phyloP scores from a whole-genome alignment of 2,113 vertebrate species.

The pig (Sus scrofa) region T2T-Sscrofa CM000830.6:109962001-109962500 shows the following conservation, averaged over 20 bases:
- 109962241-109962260: not conserved
- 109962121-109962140: not conserved
- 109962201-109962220: slow-evolving; percentile 20
- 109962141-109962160: slow-evolving; percentile 53
- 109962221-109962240: slow-evolving; percentile 40
- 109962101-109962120: not conserved
- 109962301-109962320: not conserved
- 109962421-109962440: slow-evolving; percentile 72
- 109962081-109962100: not conserved
- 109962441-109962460: slow-evolving; percentile 78
- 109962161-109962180: slow-evolving; percentile 29
- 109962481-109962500: slow-evolving; percentile 74
- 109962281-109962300: not conserved
- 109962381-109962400: slow-evolving; percentile 49
- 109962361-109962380: slow-evolving; percentile 47
- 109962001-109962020: slow-evolving; percentile 76
- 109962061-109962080: not conserved
- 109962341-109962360: slow-evolving; percentile 58
- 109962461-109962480: slow-evolving; percentile 81
- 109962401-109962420: slow-evolving; percentile 50
- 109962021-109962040: slow-evolving; percentile 75
- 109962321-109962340: not conserved
- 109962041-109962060: slow-evolving; percentile 57
- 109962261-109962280: slow-evolving; percentile 43
- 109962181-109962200: not conserved